Evolutionary conservation across 2,113 vertebrate genomes (phyloP).

Genomic region (Drymodes brunneopygia): DNA sequence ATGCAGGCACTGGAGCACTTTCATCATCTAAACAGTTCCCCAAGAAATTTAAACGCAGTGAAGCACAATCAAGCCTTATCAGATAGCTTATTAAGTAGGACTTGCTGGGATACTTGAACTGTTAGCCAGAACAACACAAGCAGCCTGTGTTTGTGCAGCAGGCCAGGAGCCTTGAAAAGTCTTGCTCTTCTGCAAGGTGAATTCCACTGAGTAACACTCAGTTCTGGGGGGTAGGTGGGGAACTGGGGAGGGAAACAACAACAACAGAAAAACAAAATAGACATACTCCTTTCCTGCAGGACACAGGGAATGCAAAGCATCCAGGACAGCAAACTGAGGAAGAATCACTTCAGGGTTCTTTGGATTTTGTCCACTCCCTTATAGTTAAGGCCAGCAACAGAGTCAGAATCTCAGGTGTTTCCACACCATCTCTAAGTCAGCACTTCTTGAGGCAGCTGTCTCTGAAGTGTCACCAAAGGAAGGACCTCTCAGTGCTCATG

Average conservation of each 20-base stretch:
- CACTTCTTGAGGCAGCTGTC: not conserved
- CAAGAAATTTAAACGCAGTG: slow-evolving; percentile 33
- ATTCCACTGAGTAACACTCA: not conserved
- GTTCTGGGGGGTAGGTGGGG: not conserved
- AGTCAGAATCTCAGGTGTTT: not conserved
- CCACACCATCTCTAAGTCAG: not conserved
- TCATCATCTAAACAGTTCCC: slow-evolving; percentile 40
- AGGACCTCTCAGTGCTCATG: not conserved
- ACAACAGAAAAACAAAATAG: not conserved
- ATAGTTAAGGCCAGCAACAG: not conserved
- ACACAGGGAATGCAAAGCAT: not conserved
- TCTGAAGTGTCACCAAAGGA: not conserved
- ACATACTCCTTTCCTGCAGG: not conserved
- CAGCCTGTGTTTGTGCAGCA: not conserved
- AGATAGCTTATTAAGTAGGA: slow-evolving; percentile 39
- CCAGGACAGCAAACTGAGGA: not conserved
- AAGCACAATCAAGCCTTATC: slow-evolving; percentile 50
- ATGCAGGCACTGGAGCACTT: not conserved
- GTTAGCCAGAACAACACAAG: slow-evolving; percentile 4
- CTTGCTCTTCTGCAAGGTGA: not conserved
- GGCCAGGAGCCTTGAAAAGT: not conserved
- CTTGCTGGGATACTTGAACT: slow-evolving; percentile 35
- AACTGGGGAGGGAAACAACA: not conserved
- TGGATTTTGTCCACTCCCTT: not conserved
- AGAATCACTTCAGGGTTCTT: not conserved